A percentile compares a stretch with the other conserved stretches of the same genome.
Evolutionary conservation across 1,140 invertebrate genomes (phyloP).

Genomic region (Cyclina sinensis): DNA sequence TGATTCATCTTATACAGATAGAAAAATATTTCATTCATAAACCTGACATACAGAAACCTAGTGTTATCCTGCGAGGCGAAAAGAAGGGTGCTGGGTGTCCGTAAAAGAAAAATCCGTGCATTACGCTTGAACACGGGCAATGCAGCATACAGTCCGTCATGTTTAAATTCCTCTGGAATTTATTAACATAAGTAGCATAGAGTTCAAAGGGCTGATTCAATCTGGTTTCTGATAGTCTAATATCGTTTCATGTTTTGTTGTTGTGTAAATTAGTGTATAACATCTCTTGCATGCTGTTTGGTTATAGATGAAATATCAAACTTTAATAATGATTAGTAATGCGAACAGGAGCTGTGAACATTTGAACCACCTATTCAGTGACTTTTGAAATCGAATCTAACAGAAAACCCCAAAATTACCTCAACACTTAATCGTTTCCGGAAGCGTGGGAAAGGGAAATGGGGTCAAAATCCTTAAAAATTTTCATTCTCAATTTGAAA

Average conservation of each 20-base stretch:
- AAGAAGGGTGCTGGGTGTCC: slow-evolving; percentile 55
- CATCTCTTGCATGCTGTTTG: no score
- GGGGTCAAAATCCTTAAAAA: background rate
- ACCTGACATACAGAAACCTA: slow-evolving; percentile 57
- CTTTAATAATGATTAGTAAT: no score
- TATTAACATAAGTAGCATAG: slow-evolving; percentile 67
- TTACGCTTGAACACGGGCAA: slow-evolving; percentile 54
- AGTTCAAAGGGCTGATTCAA: slow-evolving; percentile 23
- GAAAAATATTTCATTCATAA: slow-evolving; percentile 59
- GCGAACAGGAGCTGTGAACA: no score
- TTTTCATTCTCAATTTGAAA: slow-evolving; percentile 15
- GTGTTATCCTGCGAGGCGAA: slow-evolving; percentile 33
- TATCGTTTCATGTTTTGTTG: background rate
- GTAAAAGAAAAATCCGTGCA: slow-evolving; percentile 69
- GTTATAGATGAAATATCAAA: no score
- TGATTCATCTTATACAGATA: slow-evolving; percentile 6
- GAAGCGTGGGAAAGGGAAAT: background rate
- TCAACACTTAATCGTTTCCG: slow-evolving; percentile 8
- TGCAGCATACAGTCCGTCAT: slow-evolving; percentile 52
- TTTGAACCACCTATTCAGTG: background rate
- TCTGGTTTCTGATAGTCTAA: background rate
- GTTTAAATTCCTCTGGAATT: slow-evolving; percentile 13
- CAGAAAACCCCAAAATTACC: background rate
- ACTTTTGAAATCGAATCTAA: background rate
- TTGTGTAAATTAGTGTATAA: no score